Base-by-base conservation (phyloP, 37 sponge, comb jelly and placozoan species). In the Spongilla lacustris region DNA sequence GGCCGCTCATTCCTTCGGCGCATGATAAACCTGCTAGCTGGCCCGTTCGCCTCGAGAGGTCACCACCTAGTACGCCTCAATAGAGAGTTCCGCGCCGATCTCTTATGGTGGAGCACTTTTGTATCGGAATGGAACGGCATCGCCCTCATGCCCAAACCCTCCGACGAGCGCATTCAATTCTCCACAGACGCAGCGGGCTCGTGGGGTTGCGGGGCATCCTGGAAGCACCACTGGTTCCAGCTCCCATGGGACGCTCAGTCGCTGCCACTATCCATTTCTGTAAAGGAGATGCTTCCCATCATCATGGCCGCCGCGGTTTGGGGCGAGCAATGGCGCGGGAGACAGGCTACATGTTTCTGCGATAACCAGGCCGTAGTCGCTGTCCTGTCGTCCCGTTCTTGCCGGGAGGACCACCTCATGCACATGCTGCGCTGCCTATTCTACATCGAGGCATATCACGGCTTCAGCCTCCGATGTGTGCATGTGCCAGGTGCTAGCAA, bases 271-370 rank as follows among this genome's bases (percentile, higher is more conserved):
- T 68, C 26, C 25, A 83, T 89, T 71, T 1, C 89, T 4, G 36
- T 50, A 0, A 77, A 85, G 26, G 84, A 83, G 69, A 58, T 83
- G 67, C 14, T 88, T 10, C 50, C 89, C 10, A 36, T 83, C n/a
- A 8, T 88, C 33, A 23, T 88, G 38, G 89, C 89, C 9, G 21
- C 66, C 17, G 84, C 77, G 41, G 69, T 85, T 24, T 88, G 81
- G 89, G 83, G 83, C 68, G 2, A 11, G 35, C 23, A 46, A 4
- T 88, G 83, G 83, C 41, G 32, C 4, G 73, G 81, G 14, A 13
- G 3, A 10, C 17, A 13, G 1, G 83, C 83, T 2, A n/a, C 11
- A 22, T 27, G 73, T 21, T n/a, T 19, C 36, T 88, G 83, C 29
- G 84, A 82, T 66, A 88, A n/a, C n/a, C n/a, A n/a, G n/a, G n/a